Evolutionary conservation across 2,113 vertebrate genomes (phyloP).

Genomic region (Anguilla rostrata): DNA sequence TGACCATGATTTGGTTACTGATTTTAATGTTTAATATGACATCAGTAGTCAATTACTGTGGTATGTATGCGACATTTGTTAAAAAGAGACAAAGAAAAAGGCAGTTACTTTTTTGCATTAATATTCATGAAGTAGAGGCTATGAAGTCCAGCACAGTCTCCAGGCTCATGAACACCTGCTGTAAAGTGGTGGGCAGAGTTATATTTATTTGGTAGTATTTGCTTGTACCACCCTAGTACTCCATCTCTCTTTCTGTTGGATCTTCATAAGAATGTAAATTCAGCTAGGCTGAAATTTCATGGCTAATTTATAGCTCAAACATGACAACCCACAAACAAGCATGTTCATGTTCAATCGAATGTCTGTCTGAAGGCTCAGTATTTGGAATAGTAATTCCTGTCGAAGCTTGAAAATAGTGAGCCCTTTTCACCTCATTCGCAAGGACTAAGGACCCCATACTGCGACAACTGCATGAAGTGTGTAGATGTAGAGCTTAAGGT

Average conservation of each 20-base stretch:
- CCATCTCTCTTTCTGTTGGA: neutral
- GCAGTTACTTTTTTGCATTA: no score
- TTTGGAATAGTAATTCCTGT: neutral
- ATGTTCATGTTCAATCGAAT: neutral
- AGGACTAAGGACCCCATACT: neutral
- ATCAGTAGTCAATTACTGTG: neutral
- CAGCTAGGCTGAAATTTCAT: neutral
- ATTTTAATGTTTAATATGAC: neutral
- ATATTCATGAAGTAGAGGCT: no score
- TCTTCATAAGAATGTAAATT: neutral
- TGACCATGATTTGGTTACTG: neutral
- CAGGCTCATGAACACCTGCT: neutral
- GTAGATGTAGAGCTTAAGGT: neutral
- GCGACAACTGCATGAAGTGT: neutral
- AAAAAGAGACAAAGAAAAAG: neutral
- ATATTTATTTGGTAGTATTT: neutral
- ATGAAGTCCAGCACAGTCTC: neutral
- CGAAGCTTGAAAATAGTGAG: neutral
- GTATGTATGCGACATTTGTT: neutral
- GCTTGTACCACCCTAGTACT: neutral
- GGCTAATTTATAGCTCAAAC: neutral
- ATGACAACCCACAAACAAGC: neutral
- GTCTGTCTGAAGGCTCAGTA: neutral
- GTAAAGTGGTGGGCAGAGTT: no score
- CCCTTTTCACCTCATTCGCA: neutral